A percentile compares a stretch with the other conserved stretches of the same genome.
Evolutionary conservation across 2,888 invertebrate species (phyloP).

Genomic region (Pyrgus malvae): DNA sequence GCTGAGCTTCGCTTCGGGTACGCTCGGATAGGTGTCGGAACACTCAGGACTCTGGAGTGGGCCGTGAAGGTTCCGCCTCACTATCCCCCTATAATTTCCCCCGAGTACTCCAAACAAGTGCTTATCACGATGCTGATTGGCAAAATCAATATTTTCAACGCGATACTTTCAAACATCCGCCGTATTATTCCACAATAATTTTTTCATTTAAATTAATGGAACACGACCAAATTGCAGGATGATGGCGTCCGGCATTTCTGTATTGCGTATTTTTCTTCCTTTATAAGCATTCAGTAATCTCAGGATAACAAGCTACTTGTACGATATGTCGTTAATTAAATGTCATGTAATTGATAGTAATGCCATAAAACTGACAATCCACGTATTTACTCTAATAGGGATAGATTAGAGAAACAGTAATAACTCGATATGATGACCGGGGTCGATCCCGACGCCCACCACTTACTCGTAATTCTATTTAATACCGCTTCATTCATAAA

Average conservation of each 20-base stretch:
- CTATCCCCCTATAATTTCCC: conserved; percentile 63
- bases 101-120: conserved; percentile 11
- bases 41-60: conserved; percentile 42
- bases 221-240: conserved; percentile 29
- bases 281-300: conserved; percentile 33
- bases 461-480: too few species aligned
- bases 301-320: conserved; percentile 36
- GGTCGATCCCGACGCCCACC: too few species aligned
- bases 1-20: conserved; percentile 44
- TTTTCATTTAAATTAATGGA: conserved; percentile 32
- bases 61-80: conserved; percentile 46
- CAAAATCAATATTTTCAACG: conserved; percentile 49
- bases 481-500: too few species aligned
- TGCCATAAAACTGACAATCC: not conserved
- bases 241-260: conserved; percentile 23
- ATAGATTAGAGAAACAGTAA: not conserved
- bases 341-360: not conserved
- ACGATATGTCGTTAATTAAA: not conserved
- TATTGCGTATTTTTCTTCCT: conserved; percentile 28
- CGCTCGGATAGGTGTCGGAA: conserved; percentile 64
- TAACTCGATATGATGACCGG: too few species aligned
- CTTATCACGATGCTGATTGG: conserved; percentile 53
- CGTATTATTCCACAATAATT: conserved; percentile 26
- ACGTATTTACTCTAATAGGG: not conserved
- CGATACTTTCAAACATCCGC: conserved; percentile 25